These are phyloP conservation scores for Pristionchus maxplancki DNA, from an alignment of 2,888 invertebrate genomes.

Conservation along the genomic window DNA sequence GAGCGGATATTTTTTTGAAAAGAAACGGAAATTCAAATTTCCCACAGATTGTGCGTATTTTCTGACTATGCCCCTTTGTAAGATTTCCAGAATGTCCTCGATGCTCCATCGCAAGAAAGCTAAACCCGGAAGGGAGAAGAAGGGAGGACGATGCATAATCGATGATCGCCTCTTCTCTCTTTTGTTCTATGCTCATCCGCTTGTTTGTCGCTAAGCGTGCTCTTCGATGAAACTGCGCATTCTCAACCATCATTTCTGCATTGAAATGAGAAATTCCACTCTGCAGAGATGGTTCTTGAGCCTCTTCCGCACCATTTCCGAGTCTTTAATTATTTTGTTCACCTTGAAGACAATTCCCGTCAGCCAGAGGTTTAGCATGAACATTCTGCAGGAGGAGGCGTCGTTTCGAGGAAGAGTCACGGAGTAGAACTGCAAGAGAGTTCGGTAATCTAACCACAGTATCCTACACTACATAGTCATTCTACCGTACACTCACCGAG, in stretches of 20 bases:
- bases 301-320: not conserved
- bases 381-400: constrained; percentile 69
- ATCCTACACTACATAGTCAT: not conserved
- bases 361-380: constrained; percentile 75
- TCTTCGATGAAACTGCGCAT: not conserved
- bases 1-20: not conserved
- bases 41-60: not conserved
- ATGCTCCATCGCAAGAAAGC: not conserved
- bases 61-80: not conserved
- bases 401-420: constrained; percentile 65
- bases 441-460: not conserved
- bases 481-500: not conserved
- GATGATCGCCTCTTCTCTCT: not conserved
- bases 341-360: constrained; percentile 76
- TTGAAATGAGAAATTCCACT: not conserved
- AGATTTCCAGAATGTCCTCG: not conserved
- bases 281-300: not conserved
- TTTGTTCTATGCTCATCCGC: constrained; percentile 23
- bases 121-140: not conserved
- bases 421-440: constrained; percentile 57
- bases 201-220: not conserved
- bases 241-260: not conserved
- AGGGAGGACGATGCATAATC: not conserved
- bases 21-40: not conserved
- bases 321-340: not conserved